Evolutionary conservation across 2,888 invertebrate species (phyloP).

Genomic region (Polietes domitor): DNA sequence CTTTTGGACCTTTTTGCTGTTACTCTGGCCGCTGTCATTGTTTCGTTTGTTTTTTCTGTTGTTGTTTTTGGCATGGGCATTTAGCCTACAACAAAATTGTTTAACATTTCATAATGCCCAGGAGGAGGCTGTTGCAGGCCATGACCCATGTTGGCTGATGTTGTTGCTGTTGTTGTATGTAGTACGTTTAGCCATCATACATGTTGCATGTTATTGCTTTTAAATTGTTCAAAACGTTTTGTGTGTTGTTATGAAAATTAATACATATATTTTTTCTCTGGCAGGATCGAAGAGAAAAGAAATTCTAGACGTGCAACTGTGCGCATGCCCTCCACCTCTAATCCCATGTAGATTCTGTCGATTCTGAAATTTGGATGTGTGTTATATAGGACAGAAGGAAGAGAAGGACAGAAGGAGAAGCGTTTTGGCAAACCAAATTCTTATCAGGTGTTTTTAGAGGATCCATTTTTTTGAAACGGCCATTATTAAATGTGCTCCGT

Average conservation of each 20-base stretch:
- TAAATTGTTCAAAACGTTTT: constrained; percentile 58
- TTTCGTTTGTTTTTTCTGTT: neutral
- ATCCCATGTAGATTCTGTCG: too few relatives aligned
- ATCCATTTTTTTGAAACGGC: too few relatives aligned
- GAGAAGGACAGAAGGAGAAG: too few relatives aligned
- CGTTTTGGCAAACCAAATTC: too few relatives aligned
- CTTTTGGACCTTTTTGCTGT: constrained; percentile 39
- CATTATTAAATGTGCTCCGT: too few relatives aligned
- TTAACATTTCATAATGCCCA: constrained; percentile 61
- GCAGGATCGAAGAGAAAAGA: constrained; percentile 23
- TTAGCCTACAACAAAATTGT: constrained; percentile 60
- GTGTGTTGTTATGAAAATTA: constrained; percentile 50
- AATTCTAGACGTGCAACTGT: neutral
- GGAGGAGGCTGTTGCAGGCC: constrained; percentile 61
- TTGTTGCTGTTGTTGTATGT: constrained; percentile 40
- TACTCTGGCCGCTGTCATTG: too few relatives aligned
- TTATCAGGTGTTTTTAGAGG: too few relatives aligned
- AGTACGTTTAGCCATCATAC: constrained; percentile 21
- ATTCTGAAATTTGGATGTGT: too few relatives aligned
- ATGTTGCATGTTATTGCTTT: constrained; percentile 65
- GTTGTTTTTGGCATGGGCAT: constrained; percentile 44
- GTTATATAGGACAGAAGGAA: too few relatives aligned
- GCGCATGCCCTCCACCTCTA: too few relatives aligned
- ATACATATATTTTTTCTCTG: constrained; percentile 44
- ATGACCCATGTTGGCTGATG: constrained; percentile 53